phyloP scores from a whole-genome alignment of 2,113 vertebrate genomes.

The Turdus rufiventris region DNA sequence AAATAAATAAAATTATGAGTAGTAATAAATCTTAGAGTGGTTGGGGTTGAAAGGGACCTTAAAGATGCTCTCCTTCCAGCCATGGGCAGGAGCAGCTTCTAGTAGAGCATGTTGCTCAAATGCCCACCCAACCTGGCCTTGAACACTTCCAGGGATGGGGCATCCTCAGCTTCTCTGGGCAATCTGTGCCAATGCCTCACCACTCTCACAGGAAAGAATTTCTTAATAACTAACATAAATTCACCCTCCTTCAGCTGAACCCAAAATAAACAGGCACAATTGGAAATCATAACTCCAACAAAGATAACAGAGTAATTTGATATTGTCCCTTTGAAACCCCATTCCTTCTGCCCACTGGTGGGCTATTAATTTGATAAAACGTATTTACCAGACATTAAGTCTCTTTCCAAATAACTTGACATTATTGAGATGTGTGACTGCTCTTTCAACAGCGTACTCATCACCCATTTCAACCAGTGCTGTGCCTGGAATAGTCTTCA shows the following conservation, averaged over 20 bases:
- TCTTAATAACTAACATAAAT: not conserved
- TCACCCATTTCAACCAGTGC: constrained; percentile 97
- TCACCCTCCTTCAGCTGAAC: not conserved
- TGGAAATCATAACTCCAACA: not conserved
- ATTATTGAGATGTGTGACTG: constrained; percentile 95
- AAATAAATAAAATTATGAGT: not conserved
- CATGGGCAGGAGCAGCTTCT: not conserved
- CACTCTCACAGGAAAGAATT: not conserved
- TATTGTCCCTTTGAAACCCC: not conserved
- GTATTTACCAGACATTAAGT: constrained; percentile 92
- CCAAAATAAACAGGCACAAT: not conserved
- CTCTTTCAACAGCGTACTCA: constrained; percentile 95
- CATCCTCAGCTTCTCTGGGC: not conserved
- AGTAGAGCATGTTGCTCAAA: not conserved
- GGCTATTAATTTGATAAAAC: not conserved
- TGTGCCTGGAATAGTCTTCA: constrained; percentile 97
- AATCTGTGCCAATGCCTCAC: not conserved
- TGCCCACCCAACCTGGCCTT: not conserved
- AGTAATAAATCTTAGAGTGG: not conserved
- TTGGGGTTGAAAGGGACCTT: not conserved
- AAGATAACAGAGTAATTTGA: not conserved
- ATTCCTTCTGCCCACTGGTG: not conserved
- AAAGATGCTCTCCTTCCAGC: not conserved
- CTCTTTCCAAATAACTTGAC: constrained; percentile 96
- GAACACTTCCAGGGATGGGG: not conserved